Percentiles rank a stretch among this genome's conserved stretches.
Evolutionary conservation across 2,113 vertebrate species (phyloP).

Genomic region (Tachycineta bicolor): DNA sequence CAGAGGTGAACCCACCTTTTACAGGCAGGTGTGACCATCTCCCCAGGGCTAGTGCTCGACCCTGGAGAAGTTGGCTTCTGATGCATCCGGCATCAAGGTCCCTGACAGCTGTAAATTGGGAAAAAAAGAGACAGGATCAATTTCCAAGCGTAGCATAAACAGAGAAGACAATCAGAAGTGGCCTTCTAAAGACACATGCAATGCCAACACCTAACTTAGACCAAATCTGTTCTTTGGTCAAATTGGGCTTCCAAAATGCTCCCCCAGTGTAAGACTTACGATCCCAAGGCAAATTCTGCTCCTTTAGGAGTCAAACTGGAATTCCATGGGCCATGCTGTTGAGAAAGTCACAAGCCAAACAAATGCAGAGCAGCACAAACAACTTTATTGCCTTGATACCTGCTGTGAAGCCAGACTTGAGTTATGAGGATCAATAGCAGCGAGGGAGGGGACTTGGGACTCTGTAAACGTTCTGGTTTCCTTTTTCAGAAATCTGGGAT

Average conservation of each 20-base stretch:
- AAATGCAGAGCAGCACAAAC: background rate
- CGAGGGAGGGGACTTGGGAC: slow-evolving; percentile 76
- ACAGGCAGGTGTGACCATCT: background rate
- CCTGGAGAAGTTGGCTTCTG: slow-evolving; percentile 62
- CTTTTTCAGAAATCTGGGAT: slow-evolving; percentile 71
- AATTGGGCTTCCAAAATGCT: background rate
- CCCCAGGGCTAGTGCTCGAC: slow-evolving; percentile 57
- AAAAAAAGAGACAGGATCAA: background rate
- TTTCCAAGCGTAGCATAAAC: background rate
- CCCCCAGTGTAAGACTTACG: background rate
- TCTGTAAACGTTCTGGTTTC: slow-evolving; percentile 70
- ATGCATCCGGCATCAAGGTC: slow-evolving; percentile 23
- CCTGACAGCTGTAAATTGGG: slow-evolving; percentile 55
- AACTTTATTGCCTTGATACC: slow-evolving; percentile 52
- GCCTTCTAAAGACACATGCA: background rate
- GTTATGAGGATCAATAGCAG: slow-evolving; percentile 66
- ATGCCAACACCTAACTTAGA: background rate
- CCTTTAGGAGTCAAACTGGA: background rate
- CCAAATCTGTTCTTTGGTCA: background rate
- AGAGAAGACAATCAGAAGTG: background rate
- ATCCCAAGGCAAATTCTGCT: background rate
- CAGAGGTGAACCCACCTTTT: slow-evolving; percentile 7
- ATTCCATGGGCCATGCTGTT: background rate
- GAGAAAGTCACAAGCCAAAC: background rate
- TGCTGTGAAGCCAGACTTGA: slow-evolving; percentile 65